Evolutionary conservation across 2,797 vertebrate genomes (phyloP), one percentile per base, ranked within the genome.

Genomic region (Mormyrus proboscirostris): DNA sequence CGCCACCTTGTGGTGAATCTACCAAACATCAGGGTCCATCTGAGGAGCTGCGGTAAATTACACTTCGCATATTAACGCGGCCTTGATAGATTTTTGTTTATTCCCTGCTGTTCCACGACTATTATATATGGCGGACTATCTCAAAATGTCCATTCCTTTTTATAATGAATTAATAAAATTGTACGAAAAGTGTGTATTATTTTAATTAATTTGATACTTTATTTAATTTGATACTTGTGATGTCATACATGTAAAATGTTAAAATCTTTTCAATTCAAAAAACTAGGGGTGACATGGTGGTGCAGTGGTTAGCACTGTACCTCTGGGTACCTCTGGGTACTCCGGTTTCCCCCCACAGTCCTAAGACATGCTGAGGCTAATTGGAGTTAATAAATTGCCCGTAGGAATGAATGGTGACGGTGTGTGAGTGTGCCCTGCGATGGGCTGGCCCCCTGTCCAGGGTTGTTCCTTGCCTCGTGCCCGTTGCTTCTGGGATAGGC

Each of bases 1-100:
- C 90, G 92, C 90, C 92, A 90, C 88, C 91, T 47, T 19, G 90
- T 83, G 92, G 89, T 50, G 14, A 69, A n/a, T 47, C 14, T 44
- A 55, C n/a, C 62, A 12, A 47, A 73, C 53, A 90, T 62, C 88
- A 90, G 65, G 65, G 53, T 53, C 29, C 69, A 55, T 57, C 38
- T 49, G 51, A 73, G 8, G 4, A 86, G 22, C 44, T 49, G 82
- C 82, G 9, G 10, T 33, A 33, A 69, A 33, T 69, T 33, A 33
- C 29, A 29, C 65, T 14, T 73, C 29, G 29, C 29, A 16, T 14
- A 33, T 73, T 33, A 73, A 73, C 65, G 29, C 29, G 12, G 29
- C 29, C 65, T 38, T 38, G 14, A 73, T 38, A 73, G 29, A 38
- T 14, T 69, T 29, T 33, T 33, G 65, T 33, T 14, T 69, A 69